phyloP scores from a whole-genome alignment of 2,113 vertebrate genomes.

The Coracopsis vasa region DNA sequence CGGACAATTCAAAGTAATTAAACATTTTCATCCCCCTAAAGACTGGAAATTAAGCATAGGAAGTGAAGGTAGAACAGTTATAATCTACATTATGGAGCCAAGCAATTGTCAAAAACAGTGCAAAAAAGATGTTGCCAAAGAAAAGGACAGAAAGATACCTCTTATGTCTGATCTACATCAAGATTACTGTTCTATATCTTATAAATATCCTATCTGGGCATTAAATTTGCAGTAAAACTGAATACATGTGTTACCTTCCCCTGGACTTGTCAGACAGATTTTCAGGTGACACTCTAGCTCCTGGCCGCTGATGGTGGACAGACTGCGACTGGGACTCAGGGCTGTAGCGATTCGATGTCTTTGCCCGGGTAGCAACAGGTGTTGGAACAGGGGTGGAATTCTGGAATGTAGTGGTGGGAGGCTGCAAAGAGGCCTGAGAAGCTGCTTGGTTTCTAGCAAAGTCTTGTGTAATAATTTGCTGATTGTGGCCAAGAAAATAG shows the following conservation, averaged over 20 bases:
- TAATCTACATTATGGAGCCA: background rate
- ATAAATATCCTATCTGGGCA: background rate
- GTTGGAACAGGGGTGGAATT: constrained; percentile 75
- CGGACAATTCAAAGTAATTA: background rate
- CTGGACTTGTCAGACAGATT: constrained; percentile 87
- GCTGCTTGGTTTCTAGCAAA: constrained; percentile 93
- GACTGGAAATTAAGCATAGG: background rate
- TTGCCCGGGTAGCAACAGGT: constrained; percentile 74
- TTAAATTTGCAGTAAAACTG: background rate
- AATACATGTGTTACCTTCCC: constrained; percentile 78
- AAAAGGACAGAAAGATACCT: background rate
- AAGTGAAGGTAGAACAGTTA: background rate
- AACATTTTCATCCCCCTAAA: background rate
- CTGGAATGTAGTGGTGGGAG: constrained; percentile 90
- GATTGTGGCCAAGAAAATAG: background rate
- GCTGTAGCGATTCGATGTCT: constrained; percentile 88
- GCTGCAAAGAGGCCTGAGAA: constrained; percentile 74
- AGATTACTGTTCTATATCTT: background rate
- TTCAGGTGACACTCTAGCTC: constrained; percentile 91
- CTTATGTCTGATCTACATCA: background rate
- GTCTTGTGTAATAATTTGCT: constrained; percentile 99
- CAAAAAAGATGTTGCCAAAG: background rate
- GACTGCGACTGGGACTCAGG: constrained; percentile 85
- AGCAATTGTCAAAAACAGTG: background rate
- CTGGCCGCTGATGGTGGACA: constrained; percentile 83